Percentiles rank a stretch among this genome's conserved stretches.
These are phyloP conservation scores for Sebastes nivosus DNA, from an alignment of 2,797 vertebrate genomes.

Conservation along the genomic window DNA sequence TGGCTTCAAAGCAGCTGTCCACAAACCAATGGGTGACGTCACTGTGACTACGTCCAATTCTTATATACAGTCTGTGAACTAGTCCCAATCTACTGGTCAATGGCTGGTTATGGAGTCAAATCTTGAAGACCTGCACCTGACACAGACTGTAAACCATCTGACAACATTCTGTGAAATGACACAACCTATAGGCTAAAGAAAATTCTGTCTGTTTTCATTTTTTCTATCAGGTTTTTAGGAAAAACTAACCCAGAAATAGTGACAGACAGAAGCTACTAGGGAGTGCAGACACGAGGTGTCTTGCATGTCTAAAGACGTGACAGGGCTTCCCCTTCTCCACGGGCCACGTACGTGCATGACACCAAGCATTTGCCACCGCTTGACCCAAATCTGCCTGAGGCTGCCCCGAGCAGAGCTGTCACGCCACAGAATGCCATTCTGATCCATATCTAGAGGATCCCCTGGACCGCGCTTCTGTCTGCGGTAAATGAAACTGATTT, in stretches of 20 bases:
- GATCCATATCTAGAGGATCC: conserved; percentile 20
- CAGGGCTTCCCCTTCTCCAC: conserved; percentile 31
- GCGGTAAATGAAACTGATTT: conserved; percentile 37
- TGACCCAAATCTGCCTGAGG: conserved; percentile 69
- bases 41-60: too few species aligned
- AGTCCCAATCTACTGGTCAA: not conserved
- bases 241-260: not conserved
- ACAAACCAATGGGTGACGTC: too few species aligned
- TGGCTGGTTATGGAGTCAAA: not conserved
- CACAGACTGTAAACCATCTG: not conserved
- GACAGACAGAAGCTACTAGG: not conserved
- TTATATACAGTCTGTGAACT: not conserved
- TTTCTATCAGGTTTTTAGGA: not conserved
- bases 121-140: not conserved
- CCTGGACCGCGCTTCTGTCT: not conserved
- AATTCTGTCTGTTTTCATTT: too few species aligned
- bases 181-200: not conserved
- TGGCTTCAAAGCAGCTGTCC: too few species aligned
- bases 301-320: conserved; percentile 18
- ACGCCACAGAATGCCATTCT: conserved; percentile 10
- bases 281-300: conserved; percentile 2
- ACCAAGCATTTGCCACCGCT: conserved; percentile 53
- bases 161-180: not conserved
- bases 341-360: conserved; percentile 28
- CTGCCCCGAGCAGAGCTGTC: conserved; percentile 24